Conservation (phyloP, 2,797 vertebrate genomes). For the Moxostoma hubbsi region DNA sequence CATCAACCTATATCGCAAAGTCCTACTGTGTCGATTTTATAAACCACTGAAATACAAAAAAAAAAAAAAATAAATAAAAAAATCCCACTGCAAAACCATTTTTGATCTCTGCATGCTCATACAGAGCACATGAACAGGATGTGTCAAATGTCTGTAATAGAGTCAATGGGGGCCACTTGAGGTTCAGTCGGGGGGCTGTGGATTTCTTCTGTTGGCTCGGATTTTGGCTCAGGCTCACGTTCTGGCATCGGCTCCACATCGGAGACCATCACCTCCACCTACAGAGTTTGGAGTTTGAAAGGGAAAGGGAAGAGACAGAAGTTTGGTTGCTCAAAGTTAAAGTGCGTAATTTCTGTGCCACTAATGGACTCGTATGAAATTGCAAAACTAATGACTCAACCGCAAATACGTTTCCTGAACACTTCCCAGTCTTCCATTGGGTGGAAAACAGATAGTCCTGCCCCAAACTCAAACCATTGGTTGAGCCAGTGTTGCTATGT, state of each 20-base stretch:
- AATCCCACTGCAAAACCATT: not conserved
- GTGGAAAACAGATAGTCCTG: no score
- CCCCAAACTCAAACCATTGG: no score
- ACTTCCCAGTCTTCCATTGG: no score
- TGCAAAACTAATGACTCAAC: no score
- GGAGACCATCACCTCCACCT: conserved; percentile 77
- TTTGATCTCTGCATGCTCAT: conserved; percentile 11
- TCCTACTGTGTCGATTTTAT: conserved; percentile 3
- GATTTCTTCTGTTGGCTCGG: conserved; percentile 65
- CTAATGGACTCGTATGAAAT: no score
- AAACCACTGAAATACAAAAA: not conserved
- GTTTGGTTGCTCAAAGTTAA: not conserved
- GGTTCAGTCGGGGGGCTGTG: conserved; percentile 76
- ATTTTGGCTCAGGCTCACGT: conserved; percentile 6
- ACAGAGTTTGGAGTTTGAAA: not conserved
- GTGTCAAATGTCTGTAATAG: conserved; percentile 53
- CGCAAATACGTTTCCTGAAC: no score
- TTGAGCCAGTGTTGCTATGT: no score
- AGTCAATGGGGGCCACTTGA: conserved; percentile 79
- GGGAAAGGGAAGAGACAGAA: not conserved
- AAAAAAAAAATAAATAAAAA: not conserved
- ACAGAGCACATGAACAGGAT: conserved; percentile 9
- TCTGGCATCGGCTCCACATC: conserved; percentile 62
- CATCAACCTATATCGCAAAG: not conserved
- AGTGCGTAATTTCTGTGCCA: no score